Evolutionary conservation across 2,888 invertebrate genomes (phyloP), one percentile per base, ranked within the genome.

Genomic region (Unio pictorum): DNA sequence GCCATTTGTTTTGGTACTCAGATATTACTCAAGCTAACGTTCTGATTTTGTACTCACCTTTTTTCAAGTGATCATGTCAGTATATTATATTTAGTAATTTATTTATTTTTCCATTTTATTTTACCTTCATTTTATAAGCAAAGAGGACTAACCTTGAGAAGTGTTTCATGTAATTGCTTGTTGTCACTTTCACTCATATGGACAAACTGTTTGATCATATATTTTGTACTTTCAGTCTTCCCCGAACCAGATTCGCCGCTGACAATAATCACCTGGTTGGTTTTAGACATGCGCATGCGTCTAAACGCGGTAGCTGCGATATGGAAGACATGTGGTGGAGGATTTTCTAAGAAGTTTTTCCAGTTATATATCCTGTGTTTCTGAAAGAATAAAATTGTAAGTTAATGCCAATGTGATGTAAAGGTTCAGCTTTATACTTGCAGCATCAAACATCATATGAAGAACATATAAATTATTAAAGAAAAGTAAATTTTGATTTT

Each of bases 141-240:
- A 34, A 34, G 5, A 34, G 7, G 6, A 17, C 11, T 63, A 54
- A 73, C 73, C 73, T 68, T 61, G 18, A 68, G 28, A 23, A 73
- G 67, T 55, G 61, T 67, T 0, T 73, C 63, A 28, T 71, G 73
- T 6, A 73, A 60, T 59, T 70, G 66, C 0, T 62, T 64, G 6
- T 55, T 45, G 8, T 63, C 73, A 15, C 66, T 67, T 34, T 70
- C 68, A 54, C 73, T 68, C 73, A 73, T 68, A 18, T 66, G 60
- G n/a, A 73, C 62, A 60, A 73, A 68, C n/a, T 73, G 73, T 57
- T 70, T 65, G 34, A 73, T 68, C 70, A 73, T 70, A 17, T 68
- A 59, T 65, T 73, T 73, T 23, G 73, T 66, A 56, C 70, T 73
- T 34, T 87, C 87, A 0, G 87, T 87, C 69, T 87, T 87, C 5